phyloP scores from a whole-genome alignment of 1,140 invertebrate genomes.

The Neelides sp. region DNA sequence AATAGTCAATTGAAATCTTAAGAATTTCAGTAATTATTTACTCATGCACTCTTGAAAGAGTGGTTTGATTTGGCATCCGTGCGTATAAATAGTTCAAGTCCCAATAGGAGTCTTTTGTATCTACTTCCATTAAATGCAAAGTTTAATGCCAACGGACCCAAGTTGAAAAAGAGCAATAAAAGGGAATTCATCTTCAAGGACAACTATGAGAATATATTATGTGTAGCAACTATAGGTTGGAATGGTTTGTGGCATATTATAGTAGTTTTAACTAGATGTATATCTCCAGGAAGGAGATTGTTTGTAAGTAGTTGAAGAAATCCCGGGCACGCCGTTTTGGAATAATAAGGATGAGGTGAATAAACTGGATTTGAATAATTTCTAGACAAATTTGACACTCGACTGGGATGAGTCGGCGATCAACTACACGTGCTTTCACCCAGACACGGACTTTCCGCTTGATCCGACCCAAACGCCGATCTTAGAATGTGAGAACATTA shows the following conservation, averaged over 20 bases:
- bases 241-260: neutral
- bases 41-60: too few species aligned
- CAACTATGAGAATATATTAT: neutral
- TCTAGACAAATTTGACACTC: conserved; percentile 50
- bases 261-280: neutral
- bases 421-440: conserved; percentile 51
- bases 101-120: too few species aligned
- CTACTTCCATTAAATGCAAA: too few species aligned
- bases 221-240: neutral
- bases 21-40: too few species aligned
- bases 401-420: conserved; percentile 56
- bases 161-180: too few species aligned
- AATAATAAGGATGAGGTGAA: neutral
- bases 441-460: conserved; percentile 39
- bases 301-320: neutral
- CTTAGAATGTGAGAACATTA: conserved; percentile 46
- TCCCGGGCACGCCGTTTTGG: neutral
- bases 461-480: conserved; percentile 40
- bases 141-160: too few species aligned
- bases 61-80: too few species aligned
- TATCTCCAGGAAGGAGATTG: too few species aligned
- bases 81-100: too few species aligned
- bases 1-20: too few species aligned
- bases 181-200: too few species aligned
- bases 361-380: conserved; percentile 35